A percentile compares a stretch with the other conserved stretches of the same genome.
Evolutionary conservation across 2,113 vertebrate genomes (phyloP).

Genomic region (Cinclus mexicanus): DNA sequence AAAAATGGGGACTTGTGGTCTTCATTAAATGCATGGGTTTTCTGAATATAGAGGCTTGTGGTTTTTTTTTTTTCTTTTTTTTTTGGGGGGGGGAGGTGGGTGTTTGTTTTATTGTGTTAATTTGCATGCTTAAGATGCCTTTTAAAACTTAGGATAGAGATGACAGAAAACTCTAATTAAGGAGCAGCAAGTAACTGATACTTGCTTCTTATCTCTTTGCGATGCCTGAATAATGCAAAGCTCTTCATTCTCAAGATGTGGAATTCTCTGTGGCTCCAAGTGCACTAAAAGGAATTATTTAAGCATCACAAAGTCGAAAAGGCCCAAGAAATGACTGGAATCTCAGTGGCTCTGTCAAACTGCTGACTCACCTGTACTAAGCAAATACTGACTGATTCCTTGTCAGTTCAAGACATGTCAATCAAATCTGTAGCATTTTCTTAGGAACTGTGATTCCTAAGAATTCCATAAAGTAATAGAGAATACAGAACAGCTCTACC

Average conservation of each 20-base stretch:
- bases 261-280: background rate
- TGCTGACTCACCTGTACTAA: background rate
- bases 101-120: background rate
- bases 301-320: background rate
- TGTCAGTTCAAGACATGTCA: background rate
- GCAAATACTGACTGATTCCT: background rate
- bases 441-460: background rate
- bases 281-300: background rate
- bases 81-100: background rate
- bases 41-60: rapidly evolving
- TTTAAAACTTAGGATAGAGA: background rate
- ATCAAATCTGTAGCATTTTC: background rate
- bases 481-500: background rate
- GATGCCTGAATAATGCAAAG: background rate
- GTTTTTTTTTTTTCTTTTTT: background rate
- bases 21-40: rapidly evolving
- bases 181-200: background rate
- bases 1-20: background rate
- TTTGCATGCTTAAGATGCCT: background rate
- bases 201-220: background rate
- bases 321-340: background rate
- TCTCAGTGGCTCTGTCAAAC: background rate
- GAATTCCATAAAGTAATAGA: background rate
- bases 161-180: background rate
- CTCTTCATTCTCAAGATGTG: background rate